Evolutionary conservation across 2,113 vertebrate genomes (phyloP), one percentile per base, ranked within the genome.

Genomic region (Bubo bubo): DNA sequence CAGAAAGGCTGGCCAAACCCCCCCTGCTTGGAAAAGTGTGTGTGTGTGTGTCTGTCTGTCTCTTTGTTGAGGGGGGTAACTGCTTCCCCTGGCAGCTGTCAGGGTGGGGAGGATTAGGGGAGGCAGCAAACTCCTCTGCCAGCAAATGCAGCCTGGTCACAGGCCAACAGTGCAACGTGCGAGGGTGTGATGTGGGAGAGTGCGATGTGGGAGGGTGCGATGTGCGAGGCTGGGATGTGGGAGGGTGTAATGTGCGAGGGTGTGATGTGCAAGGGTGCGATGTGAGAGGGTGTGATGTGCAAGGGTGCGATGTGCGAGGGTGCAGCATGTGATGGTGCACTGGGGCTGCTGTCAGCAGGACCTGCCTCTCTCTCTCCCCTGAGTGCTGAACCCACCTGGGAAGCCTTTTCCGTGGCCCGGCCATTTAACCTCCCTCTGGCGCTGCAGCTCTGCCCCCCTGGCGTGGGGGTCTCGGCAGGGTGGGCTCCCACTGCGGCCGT

Each of bases 171-270:
- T 6, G 43, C 19, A 2, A 7, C 3, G 14, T 14, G 56, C 2
- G 1, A 52, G 13, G 50, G 14, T 10, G 35, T 8, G 12, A 4
- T 6, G 22, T 10, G 59, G 18, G 21, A 27, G 17, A 14, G 17
- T 16, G 13, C 10, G 8, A 9, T 3, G 19, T 14, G 56, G 2
- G 1, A 52, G 13, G 50, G 10, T 14, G 35, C 4, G 9, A 11
- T 8, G 20, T 13, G 56, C 8, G 9, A 34, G 28, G 74, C 5
- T 19, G 35, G 3, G 6, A 12, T 5, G 19, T 14, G 56, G 2
- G 1, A 52, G 13, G 50, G 6, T 14, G 35, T 6, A 9, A 7
- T 3, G 14, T 10, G 56, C 1, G 1, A 52, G 13, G 50, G 14
- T 14, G 35, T 8, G 12, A 4, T 8, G 22, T 5, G 39, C 12